Conservation (phyloP, 30 jellyfish, hydroid and myxozoan genomes). For the Turritopsis dohrnii region DNA sequence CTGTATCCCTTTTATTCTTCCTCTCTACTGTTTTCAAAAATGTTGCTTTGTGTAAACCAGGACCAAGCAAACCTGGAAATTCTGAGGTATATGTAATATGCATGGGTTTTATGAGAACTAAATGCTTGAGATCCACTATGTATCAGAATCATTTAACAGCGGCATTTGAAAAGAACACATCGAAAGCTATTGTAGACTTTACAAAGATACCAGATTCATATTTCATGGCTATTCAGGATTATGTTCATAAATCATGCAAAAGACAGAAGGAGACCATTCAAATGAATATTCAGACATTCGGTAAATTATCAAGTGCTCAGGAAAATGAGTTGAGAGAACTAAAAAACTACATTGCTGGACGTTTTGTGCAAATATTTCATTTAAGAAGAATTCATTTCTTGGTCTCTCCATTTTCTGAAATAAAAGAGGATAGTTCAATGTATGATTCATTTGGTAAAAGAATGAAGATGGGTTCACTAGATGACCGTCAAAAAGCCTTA, state of each 20-base stretch:
- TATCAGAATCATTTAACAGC: conserved; percentile 22
- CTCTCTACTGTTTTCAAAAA: conserved; percentile 51
- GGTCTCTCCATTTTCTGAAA: conserved; percentile 18
- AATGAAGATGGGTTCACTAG: not conserved
- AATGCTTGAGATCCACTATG: conserved; percentile 18
- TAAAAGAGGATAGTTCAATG: not conserved
- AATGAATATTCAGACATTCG: conserved; percentile 36
- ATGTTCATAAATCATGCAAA: conserved; percentile 46
- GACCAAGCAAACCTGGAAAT: conserved; percentile 98
- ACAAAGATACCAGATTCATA: conserved; percentile 33
- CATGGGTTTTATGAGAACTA: conserved; percentile 39
- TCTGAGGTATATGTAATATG: conserved; percentile 87
- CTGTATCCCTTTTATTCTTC: conserved; percentile 52
- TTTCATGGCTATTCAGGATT: conserved; percentile 30
- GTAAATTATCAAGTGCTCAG: conserved; percentile 18
- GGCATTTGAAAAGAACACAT: conserved; percentile 19
- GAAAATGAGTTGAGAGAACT: not conserved
- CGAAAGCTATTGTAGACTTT: conserved; percentile 33
- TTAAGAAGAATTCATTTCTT: conserved; percentile 21
- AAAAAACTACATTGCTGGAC: conserved; percentile 24
- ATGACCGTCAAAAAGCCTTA: not conserved
- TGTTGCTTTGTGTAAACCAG: conserved; percentile 66
- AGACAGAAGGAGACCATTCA: conserved; percentile 53
- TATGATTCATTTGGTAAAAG: not conserved
- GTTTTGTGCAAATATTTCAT: conserved; percentile 38